A percentile compares a stretch with the other conserved stretches of the same genome.
Evolutionary conservation across 1,140 invertebrate species (phyloP).

Genomic region (Neodiprion pinetum): DNA sequence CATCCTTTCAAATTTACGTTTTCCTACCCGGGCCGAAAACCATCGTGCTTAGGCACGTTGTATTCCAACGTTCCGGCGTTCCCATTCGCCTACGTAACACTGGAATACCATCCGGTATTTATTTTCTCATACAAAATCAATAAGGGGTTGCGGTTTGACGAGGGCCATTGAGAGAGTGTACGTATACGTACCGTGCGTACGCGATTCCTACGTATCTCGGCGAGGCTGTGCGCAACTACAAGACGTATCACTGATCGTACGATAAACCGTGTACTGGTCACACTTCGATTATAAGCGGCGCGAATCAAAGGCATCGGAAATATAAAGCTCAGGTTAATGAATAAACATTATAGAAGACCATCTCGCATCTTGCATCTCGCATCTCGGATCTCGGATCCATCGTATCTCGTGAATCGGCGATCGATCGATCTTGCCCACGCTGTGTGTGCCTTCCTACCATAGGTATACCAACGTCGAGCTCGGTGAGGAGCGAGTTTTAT

Average conservation of each 20-base stretch:
- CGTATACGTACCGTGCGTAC: too few relatives aligned
- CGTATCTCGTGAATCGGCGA: too few relatives aligned
- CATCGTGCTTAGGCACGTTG: too few relatives aligned
- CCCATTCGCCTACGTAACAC: background rate
- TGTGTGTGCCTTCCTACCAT: too few relatives aligned
- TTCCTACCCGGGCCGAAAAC: too few relatives aligned
- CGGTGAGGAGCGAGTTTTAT: too few relatives aligned
- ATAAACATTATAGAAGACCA: constrained; percentile 26
- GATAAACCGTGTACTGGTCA: constrained; percentile 41
- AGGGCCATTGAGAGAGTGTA: background rate
- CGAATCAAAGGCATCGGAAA: constrained; percentile 29
- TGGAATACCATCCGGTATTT: constrained; percentile 14
- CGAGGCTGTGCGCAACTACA: constrained; percentile 8
- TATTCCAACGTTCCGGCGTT: too few relatives aligned
- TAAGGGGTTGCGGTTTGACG: constrained; percentile 24
- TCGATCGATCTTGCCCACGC: too few relatives aligned
- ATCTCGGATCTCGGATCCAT: background rate
- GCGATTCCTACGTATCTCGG: too few relatives aligned
- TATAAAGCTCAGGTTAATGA: constrained; percentile 20
- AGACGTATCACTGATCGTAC: constrained; percentile 37
- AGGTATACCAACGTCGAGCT: too few relatives aligned
- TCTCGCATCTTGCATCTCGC: background rate
- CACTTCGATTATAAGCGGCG: constrained; percentile 36
- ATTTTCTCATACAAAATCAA: constrained; percentile 39
- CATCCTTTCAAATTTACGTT: too few relatives aligned